Conservation (phyloP, 1,140 invertebrate species). For the Cherax destructor region DNA sequence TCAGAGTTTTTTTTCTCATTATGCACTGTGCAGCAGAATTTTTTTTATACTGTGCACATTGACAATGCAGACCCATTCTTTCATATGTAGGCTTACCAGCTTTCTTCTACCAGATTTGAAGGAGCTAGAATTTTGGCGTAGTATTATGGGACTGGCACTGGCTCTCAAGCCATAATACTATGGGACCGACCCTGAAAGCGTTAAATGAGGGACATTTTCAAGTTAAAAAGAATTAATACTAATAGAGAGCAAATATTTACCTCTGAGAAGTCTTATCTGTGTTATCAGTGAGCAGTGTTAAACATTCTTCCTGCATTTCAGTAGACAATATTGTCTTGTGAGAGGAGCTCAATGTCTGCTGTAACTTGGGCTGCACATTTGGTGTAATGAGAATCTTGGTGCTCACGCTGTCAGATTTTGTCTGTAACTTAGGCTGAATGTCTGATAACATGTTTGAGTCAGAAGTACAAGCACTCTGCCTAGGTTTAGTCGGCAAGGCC, state of each 20-base stretch:
- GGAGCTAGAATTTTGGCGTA: too few species aligned
- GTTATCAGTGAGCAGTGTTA: neutral
- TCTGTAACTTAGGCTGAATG: neutral
- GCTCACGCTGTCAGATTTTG: constrained; percentile 2
- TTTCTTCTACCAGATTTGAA: too few species aligned
- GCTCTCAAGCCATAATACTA: too few species aligned
- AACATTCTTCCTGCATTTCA: constrained; percentile 4
- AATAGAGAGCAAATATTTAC: neutral
- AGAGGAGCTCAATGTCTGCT: neutral
- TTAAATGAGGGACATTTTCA: too few species aligned
- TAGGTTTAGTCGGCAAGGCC: neutral
- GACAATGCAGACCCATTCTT: too few species aligned
- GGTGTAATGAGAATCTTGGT: constrained; percentile 10
- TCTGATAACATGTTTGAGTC: neutral
- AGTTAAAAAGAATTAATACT: too few species aligned
- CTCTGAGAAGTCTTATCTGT: constrained; percentile 30
- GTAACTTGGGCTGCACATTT: neutral
- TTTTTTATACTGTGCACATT: too few species aligned
- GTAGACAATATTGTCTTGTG: neutral
- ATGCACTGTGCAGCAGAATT: too few species aligned
- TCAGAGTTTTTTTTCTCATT: too few species aligned
- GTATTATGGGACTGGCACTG: too few species aligned
- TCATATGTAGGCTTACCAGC: too few species aligned
- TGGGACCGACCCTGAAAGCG: too few species aligned
- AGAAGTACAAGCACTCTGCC: neutral